Base-by-base conservation (phyloP, 2,888 invertebrate species). In the Diachrysia chrysitis region DNA sequence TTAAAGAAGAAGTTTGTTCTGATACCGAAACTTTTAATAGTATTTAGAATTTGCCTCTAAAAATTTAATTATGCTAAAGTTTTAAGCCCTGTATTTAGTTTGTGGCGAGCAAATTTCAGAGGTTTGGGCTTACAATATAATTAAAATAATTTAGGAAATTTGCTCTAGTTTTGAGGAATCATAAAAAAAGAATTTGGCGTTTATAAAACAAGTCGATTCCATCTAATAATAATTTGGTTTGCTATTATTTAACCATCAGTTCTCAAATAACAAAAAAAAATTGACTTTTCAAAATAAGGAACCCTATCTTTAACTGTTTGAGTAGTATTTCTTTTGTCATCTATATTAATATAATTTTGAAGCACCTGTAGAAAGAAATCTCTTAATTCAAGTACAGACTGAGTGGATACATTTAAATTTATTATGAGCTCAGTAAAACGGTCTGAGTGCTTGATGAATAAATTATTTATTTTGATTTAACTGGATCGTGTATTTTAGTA, bases 1-100 rank as follows among this genome's bases (percentile, higher is more conserved):
- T 19, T 58, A 59, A 35, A 14, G 16, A 42, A 32, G 69, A 54
- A 32, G n/a, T 54, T 29, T 17, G 10, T n/a, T 17, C 35, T 42
- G 71, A 70, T 37, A 66, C 2, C 12, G 25, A 0, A 70, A 76
- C 54, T 76, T 76, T 60, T 58, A 66, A 55, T 60, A 63, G 25
- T 57, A 62, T 53, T 58, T 57, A n/a, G 2, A 42, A 42, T 54
- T n/a, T 58, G 42, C 59, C 19, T 48, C 46, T 19, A 61, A 56
- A 59, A 64, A 58, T 69, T 59, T 35, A 65, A 66, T 59, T 54
- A 61, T 9, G 14, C 0, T 0, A 60, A 76, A 76, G 71, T 76
- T 63, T 57, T 46, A 55, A 71, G 25, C 29, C 54, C 42, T 37
- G 42, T 29, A 35, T n/a, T 25, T 51, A 23, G 71, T 57, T 25